Conservation (phyloP, 2,888 invertebrate genomes). For the Ectemnius lituratus region DNA sequence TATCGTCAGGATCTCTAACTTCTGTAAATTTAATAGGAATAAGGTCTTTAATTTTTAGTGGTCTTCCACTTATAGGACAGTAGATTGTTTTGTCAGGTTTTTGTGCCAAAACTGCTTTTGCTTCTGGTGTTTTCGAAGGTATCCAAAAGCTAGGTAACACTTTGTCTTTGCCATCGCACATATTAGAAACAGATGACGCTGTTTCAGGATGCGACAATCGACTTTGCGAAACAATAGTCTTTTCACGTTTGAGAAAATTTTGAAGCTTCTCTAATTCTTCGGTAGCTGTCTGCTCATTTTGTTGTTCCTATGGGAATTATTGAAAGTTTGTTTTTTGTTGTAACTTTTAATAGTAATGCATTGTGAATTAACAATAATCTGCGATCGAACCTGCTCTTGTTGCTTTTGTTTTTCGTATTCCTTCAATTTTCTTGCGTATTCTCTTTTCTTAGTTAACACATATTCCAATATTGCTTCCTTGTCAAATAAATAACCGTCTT, state of each 20-base stretch:
- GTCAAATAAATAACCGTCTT: conserved; percentile 96
- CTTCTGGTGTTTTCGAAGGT: conserved; percentile 94
- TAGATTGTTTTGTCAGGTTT: conserved; percentile 90
- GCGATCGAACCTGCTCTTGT: conserved; percentile 81
- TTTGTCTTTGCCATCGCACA: conserved; percentile 88
- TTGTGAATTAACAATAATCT: neutral
- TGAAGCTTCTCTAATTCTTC: conserved; percentile 87
- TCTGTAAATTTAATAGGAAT: conserved; percentile 95
- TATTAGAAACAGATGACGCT: conserved; percentile 85
- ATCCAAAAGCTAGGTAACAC: conserved; percentile 97
- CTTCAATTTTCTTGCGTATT: conserved; percentile 92
- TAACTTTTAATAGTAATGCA: neutral
- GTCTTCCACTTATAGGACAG: conserved; percentile 91
- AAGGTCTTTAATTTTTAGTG: conserved; percentile 94
- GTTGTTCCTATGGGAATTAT: conserved; percentile 79
- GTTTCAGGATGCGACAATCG: conserved; percentile 42
- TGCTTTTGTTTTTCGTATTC: conserved; percentile 94
- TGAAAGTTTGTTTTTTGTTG: neutral
- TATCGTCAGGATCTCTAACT: conserved; percentile 92
- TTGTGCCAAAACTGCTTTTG: conserved; percentile 83
- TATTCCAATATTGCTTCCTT: conserved; percentile 98
- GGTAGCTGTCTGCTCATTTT: conserved; percentile 84
- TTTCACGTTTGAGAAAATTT: conserved; percentile 90
- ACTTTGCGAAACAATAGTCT: conserved; percentile 81
- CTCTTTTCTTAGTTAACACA: conserved; percentile 95